Base-by-base conservation (phyloP, 1,140 invertebrate genomes). In the Planococcus citri region DNA sequence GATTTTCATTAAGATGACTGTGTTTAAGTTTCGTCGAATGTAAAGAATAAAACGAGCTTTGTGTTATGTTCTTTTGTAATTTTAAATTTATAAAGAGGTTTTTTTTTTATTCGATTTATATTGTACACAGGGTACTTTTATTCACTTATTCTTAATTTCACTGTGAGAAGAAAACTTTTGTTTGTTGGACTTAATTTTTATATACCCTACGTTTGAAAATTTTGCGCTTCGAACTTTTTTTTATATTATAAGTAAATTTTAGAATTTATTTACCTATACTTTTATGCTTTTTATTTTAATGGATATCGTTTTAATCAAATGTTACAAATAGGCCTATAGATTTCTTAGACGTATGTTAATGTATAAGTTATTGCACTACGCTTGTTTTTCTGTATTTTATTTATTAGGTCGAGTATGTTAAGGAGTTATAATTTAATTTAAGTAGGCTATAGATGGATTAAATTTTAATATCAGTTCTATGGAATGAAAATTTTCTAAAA, bases 351-450 rank as follows among this genome's bases (percentile, higher is more conserved):
- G 60, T 64, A 17, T 64, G 22, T 64, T 64, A 4, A 6, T 64
- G 6, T 64, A 64, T 9, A 20, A 51, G 2, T 51, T 22, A 64
- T 64, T 17, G 60, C 60, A 64, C 60, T 64, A 64, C 60, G 60
- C 60, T 64, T 64, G 2, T 20, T 64, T 64, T 17, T 51, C 4
- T 51, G 17, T 37, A 37, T 37, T 37, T 37, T 37, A 37, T 37
- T 37, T 37, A n/a, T n/a, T n/a, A n/a, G n/a, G n/a, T n/a, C n/a
- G n/a, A n/a, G n/a, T 37, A 37, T 14, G 33, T 14, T 14, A 37
- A 8, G 6, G 33, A 37, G 33, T 37, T 37, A 37, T 37, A 37
- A 37, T 6, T 37, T 37, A 37, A n/a, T n/a, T n/a, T 37, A 37
- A 37, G 14, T 37, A 37, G 6, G 14, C 6, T 8, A 37, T 37